Evolutionary conservation across 2,797 vertebrate genomes (phyloP).

Genomic region (Notolepis coatsorum): DNA sequence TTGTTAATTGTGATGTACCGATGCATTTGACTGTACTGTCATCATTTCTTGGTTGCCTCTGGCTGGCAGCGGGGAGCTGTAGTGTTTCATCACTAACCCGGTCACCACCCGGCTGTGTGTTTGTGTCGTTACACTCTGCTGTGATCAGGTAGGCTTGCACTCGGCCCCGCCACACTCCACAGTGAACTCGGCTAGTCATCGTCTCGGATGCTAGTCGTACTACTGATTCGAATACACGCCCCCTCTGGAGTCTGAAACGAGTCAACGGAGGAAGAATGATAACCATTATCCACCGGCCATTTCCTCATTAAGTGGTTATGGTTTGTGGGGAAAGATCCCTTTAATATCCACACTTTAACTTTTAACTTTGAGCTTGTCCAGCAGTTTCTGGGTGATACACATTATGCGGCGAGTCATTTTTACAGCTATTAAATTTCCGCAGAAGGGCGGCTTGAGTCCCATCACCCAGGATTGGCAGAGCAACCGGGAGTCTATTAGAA

Average conservation of each 20-base stretch:
- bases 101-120: not conserved
- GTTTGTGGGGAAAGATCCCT: no score
- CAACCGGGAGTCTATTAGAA: no score
- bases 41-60: not conserved
- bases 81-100: no score
- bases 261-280: not conserved
- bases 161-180: not conserved
- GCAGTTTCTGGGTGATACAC: no score
- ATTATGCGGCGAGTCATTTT: no score
- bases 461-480: no score
- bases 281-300: no score
- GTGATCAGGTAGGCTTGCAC: not conserved
- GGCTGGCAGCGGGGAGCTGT: slow-evolving; percentile 1
- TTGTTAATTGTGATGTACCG: not conserved
- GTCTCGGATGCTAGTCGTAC: not conserved
- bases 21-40: slow-evolving; percentile 1
- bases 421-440: no score
- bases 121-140: not conserved
- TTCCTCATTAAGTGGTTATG: not conserved
- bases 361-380: no score
- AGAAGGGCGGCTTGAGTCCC: no score
- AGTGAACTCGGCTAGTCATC: not conserved
- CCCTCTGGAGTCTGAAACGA: not conserved
- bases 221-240: no score
- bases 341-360: no score